Conservation (phyloP, 2,888 invertebrate genomes). For the Tetheella fluctuosa region DNA sequence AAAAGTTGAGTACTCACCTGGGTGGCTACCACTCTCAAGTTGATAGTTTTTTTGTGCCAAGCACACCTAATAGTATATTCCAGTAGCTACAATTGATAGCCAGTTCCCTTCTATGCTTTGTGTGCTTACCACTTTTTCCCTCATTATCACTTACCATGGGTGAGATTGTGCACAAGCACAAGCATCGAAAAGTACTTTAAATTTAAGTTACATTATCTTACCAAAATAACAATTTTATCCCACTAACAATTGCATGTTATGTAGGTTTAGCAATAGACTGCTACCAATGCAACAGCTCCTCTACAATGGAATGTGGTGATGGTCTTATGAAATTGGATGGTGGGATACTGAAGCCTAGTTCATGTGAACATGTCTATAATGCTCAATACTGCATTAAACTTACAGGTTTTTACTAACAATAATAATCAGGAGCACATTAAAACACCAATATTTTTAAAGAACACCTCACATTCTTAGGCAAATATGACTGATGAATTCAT, state of each 20-base stretch:
- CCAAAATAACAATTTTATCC: not conserved
- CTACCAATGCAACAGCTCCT: slow-evolving; percentile 90
- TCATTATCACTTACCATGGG: too few species aligned
- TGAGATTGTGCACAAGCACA: too few species aligned
- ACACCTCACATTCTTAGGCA: not conserved
- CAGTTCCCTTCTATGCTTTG: too few species aligned
- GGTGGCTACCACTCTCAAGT: too few species aligned
- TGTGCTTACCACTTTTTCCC: too few species aligned
- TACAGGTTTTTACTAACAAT: slow-evolving; percentile 76
- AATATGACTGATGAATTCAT: not conserved
- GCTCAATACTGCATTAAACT: slow-evolving; percentile 94
- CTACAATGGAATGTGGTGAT: slow-evolving; percentile 87
- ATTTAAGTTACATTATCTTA: too few species aligned
- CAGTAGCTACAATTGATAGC: too few species aligned
- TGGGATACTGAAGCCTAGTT: slow-evolving; percentile 82
- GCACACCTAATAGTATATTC: too few species aligned
- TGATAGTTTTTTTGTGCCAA: too few species aligned
- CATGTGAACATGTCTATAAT: slow-evolving; percentile 90
- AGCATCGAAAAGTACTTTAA: too few species aligned
- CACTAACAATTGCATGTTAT: slow-evolving; percentile 21
- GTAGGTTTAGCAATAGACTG: slow-evolving; percentile 85
- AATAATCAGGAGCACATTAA: not conserved
- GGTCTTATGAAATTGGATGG: slow-evolving; percentile 85
- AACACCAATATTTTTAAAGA: not conserved
- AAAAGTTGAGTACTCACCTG: too few species aligned